Evolutionary conservation across 2,113 vertebrate species (phyloP).

Genomic region (Plestiodon gilberti): DNA sequence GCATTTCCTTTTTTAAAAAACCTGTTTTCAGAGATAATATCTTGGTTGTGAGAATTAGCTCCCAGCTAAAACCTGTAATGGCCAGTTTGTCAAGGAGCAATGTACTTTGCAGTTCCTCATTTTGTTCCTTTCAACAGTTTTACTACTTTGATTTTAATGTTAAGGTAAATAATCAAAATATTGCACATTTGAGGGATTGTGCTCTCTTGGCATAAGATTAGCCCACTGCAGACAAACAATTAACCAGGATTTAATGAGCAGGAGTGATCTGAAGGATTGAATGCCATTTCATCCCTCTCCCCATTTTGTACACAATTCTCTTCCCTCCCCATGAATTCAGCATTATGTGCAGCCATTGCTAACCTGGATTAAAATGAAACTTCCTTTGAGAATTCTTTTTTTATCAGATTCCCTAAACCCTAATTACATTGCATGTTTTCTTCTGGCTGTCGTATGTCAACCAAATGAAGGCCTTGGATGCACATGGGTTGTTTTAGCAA

Average conservation of each 20-base stretch:
- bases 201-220: neutral
- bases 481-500: neutral
- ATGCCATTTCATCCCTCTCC: too few species aligned
- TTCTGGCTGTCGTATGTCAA: neutral
- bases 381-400: neutral
- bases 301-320: neutral
- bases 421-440: neutral
- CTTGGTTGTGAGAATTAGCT: constrained; percentile 43
- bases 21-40: constrained; percentile 32
- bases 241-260: neutral
- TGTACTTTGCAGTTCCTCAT: neutral
- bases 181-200: neutral
- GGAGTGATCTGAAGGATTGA: too few species aligned
- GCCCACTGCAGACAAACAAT: neutral
- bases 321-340: neutral
- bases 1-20: constrained; percentile 12
- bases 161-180: neutral
- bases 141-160: neutral
- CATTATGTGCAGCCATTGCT: neutral
- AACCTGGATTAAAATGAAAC: neutral
- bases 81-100: neutral
- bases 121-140: neutral
- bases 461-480: neutral
- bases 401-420: neutral
- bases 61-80: constrained; percentile 13